Base-by-base conservation (phyloP, 2,113 vertebrate genomes). In the Xiphias gladius region DNA sequence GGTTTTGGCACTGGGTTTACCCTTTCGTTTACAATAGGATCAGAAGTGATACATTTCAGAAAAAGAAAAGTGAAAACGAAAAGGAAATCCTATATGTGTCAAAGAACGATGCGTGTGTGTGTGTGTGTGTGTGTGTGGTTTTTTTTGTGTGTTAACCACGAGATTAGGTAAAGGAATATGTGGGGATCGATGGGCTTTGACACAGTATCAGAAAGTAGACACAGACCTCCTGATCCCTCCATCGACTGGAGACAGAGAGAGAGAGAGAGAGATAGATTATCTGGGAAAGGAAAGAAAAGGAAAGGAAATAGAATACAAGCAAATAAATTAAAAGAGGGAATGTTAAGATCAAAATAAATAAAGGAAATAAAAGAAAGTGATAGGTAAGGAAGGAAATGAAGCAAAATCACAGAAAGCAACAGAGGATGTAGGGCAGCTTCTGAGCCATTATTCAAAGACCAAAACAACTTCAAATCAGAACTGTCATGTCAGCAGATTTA, bases 401-500 rank as follows among this genome's bases (percentile, higher is more conserved):
- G 9, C 3, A 0, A 17, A 54, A 52, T 73, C 3, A 74, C 35
- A 30, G 39, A 22, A 20, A 64, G 55, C 32, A 30, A 74, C 22
- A 71, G 54, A 83, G 62, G 73, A 57, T 62, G 30, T 48, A 28
- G 20, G 28, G 68, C 24, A 54, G 67, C 65, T 39, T 14, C 39
- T 19, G 1, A 62, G 80, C 10, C 48, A 68, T 87, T 79, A 86
- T 79, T 84, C 79, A 87, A 68, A 66, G 65, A 62, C 62, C 57
- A 76, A 48, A 64, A 81, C 72, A 73, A 82, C 59, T 80, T 79
- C 39, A 43, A 16, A 86, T 90, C 80, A 63, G 64, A 73, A 88
- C 83, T 80, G 54, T 66, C 68, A 71, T 54, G 59, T 86, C 86
- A 85, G 86, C 89, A 86, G 75, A 82, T 90, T 74, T 67, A 22